Evolutionary conservation across 2,797 vertebrate species (phyloP), one percentile per base, ranked within the genome.

Genomic region (Characodon lateralis): DNA sequence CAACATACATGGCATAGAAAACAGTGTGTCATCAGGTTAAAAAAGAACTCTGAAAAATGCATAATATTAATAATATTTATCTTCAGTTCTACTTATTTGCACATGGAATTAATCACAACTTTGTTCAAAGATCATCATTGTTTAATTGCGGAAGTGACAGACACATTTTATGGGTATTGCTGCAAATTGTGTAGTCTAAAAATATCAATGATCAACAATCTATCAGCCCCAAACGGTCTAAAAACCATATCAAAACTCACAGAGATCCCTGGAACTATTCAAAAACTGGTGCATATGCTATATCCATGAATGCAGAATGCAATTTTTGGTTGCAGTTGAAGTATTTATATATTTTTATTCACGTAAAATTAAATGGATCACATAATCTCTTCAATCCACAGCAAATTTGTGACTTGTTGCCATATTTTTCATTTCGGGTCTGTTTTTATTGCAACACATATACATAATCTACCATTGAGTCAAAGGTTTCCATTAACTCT

Each of bases 401-500:
- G n/a, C 22, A 28, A 28, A 59, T 13, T 26, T 59, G 56, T 28
- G 56, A 6, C n/a, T 59, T n/a, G 26, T 59, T 59, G 5, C 26
- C 5, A 13, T 59, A 59, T 16, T 59, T 28, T 28, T 28, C 31
- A 16, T 14, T 61, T 31, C 31, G 16, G 16, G 12, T 16, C 14
- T 61, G 59, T 61, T 61, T 31, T 16, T 31, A 12, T 31, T 61
- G 28, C 59, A 31, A 61, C 16, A 61, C 6, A 7, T 61, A 31
- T 59, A 2, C 26, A 59, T 31, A 13, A 68, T 72, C 74, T 85
- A 81, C 83, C 76, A 82, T 77, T 35, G 81, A 88, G 85, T 73
- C 85, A 85, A 86, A 89, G 87, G 85, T 89, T 91, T 91, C 87
- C 83, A 85, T 91, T 89, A 90, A 88, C 79, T 74, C 83, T 93